Percentiles rank a stretch among this genome's conserved stretches.
phyloP scores from a whole-genome alignment of 2,113 vertebrate species.

The Cyanoramphus novaezelandiae region DNA sequence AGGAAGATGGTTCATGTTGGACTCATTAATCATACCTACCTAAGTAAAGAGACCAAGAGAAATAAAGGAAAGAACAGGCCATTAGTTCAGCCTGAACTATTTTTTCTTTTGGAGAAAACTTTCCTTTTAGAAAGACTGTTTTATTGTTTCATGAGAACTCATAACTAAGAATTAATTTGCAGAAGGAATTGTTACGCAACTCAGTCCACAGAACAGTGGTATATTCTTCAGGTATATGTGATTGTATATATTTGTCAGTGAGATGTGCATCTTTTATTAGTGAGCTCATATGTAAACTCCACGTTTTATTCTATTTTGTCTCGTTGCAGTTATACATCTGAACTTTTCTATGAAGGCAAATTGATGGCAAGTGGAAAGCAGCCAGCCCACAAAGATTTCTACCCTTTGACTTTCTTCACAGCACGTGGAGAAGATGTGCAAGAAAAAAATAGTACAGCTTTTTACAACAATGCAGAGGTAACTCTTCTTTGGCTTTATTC shows the following conservation, averaged over 20 bases:
- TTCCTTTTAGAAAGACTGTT: not conserved
- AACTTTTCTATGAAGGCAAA: constrained; percentile 98
- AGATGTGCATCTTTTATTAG: constrained; percentile 6
- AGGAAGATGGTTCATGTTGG: not conserved
- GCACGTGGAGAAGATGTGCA: constrained; percentile 97
- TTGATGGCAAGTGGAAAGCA: constrained; percentile 99
- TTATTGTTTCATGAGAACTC: not conserved
- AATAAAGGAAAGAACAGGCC: not conserved
- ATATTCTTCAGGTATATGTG: not conserved
- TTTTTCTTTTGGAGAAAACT: not conserved
- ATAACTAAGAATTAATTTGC: not conserved
- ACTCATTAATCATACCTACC: constrained; percentile 1
- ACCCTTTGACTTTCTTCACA: constrained; percentile 97
- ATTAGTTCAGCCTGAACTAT: not conserved
- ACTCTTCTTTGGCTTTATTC: constrained; percentile 13
- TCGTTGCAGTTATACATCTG: constrained; percentile 91
- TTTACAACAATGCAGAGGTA: constrained; percentile 99
- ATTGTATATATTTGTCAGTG: constrained; percentile 27
- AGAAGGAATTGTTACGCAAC: not conserved
- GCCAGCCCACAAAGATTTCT: constrained; percentile 97
- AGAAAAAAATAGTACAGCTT: constrained; percentile 98
- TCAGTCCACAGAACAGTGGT: not conserved
- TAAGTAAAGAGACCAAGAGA: not conserved
- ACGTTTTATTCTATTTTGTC: constrained; percentile 49
- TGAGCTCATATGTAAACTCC: not conserved